Base-by-base conservation (phyloP, 2,113 vertebrate genomes). In the Callipepla californica region DNA sequence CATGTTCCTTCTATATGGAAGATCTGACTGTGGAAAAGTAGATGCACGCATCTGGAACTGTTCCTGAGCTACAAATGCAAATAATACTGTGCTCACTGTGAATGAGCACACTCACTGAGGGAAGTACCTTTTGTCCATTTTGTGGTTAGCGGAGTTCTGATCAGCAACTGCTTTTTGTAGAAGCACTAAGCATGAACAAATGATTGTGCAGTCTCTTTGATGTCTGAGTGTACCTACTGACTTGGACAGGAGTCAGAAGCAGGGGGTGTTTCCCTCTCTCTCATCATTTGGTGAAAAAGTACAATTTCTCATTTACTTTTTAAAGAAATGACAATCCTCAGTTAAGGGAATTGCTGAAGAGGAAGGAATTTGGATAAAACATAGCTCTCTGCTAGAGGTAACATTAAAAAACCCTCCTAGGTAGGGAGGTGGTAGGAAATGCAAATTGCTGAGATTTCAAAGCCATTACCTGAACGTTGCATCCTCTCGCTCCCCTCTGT, bases 1-100 rank as follows among this genome's bases (percentile, higher is more conserved):
- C 89, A n/a, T 94, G 91, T 85, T 85, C 34, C 77, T 89, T 91
- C 30, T 28, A 17, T 57, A 42, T 62, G 68, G 58, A 92, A 85
- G 44, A 81, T 87, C 48, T 89, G 67, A 69, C 44, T 91, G 19
- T 93, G 92, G 87, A 95, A 95, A 95, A 80, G 57, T 72, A 87
- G 63, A 80, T 85, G 57, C 2, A 1, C 65, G 16, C 80, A 85
- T 53, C 61, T 96, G 96, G 74, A 94, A 59, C 83, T 83, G 73
- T 87, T 92, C 70, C 61, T 88, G 75, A 78, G 87, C 76, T 83
- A 67, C 8, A 11, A 25, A 88, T 80, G 63, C 83, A 92, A 93
- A 74, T 66, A 51, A 9, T 80, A 67, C 69, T 92, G 92, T 78
- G 44, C 36, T 93, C 22, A 32, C 55, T 57, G 53, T 55, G 55